Conservation (phyloP, 2,888 invertebrate species). For the Ophraella communa region DNA sequence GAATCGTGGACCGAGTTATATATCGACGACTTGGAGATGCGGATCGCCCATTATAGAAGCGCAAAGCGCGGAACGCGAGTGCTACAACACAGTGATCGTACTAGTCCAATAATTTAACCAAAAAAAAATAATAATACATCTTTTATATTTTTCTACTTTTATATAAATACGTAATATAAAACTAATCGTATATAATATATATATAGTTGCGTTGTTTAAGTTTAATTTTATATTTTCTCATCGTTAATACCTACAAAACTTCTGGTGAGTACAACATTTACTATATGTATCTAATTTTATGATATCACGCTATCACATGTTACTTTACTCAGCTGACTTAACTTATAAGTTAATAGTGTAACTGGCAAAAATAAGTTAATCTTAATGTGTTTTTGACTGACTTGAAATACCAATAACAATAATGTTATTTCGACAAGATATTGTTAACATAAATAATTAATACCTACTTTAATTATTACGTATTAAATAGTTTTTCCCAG, state of each 20-base stretch:
- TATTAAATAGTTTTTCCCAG: too few relatives aligned
- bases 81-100: slow-evolving; percentile 51
- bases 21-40: slow-evolving; percentile 54
- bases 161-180: too few relatives aligned
- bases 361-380: slow-evolving; percentile 1
- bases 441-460: too few relatives aligned
- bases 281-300: slow-evolving; percentile 20
- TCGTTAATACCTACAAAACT: slow-evolving; percentile 56
- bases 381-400: slow-evolving; percentile 2
- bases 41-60: slow-evolving; percentile 1
- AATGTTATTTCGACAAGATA: too few relatives aligned
- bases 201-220: slow-evolving; percentile 58
- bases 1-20: slow-evolving; percentile 57
- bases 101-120: too few relatives aligned
- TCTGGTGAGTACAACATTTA: slow-evolving; percentile 52
- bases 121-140: too few relatives aligned
- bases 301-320: slow-evolving; percentile 28
- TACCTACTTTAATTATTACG: not conserved
- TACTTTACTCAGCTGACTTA: slow-evolving; percentile 36
- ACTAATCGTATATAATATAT: too few relatives aligned
- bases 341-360: slow-evolving; percentile 18
- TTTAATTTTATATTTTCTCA: slow-evolving; percentile 55
- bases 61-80: slow-evolving; percentile 37
- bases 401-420: too few relatives aligned
- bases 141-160: slow-evolving; percentile 61